phyloP scores from a whole-genome alignment of 2,888 invertebrate species.

The Agrotis puta region DNA sequence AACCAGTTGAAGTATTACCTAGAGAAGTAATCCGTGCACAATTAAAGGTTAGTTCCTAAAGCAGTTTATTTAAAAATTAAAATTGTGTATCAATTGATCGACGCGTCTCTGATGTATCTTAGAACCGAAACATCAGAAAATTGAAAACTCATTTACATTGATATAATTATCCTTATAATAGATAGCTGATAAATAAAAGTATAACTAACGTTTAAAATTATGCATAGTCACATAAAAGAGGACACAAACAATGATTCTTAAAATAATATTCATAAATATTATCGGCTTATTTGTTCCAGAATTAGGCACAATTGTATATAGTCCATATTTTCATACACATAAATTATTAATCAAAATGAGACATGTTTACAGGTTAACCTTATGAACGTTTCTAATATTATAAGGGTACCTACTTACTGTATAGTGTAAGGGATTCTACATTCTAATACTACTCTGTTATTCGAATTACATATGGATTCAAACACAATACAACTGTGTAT shows the following conservation, averaged over 20 bases:
- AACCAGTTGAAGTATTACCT: conserved; percentile 53
- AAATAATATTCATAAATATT: conserved; percentile 71
- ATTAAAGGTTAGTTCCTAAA: conserved; percentile 69
- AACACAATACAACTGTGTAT: conserved; percentile 63
- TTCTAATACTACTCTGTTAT: conserved; percentile 58
- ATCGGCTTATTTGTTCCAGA: conserved; percentile 68
- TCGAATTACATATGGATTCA: conserved; percentile 53
- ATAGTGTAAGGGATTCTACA: conserved; percentile 51
- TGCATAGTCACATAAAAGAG: conserved; percentile 81
- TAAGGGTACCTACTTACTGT: conserved; percentile 49
- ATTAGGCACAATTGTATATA: conserved; percentile 67
- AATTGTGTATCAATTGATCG: conserved; percentile 88
- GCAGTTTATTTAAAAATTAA: conserved; percentile 75
- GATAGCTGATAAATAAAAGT: conserved; percentile 81
- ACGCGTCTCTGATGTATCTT: conserved; percentile 80
- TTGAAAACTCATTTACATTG: conserved; percentile 74
- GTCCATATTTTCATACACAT: conserved; percentile 69
- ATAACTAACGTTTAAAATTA: conserved; percentile 80
- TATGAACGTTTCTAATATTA: conserved; percentile 49
- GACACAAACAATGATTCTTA: conserved; percentile 73
- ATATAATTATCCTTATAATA: conserved; percentile 74
- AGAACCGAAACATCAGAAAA: conserved; percentile 84
- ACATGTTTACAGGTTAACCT: conserved; percentile 49
- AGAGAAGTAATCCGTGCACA: conserved; percentile 63
- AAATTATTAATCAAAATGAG: conserved; percentile 62